Base-by-base conservation (phyloP, 2,797 vertebrate species). In the Cottoperca gobio region DNA sequence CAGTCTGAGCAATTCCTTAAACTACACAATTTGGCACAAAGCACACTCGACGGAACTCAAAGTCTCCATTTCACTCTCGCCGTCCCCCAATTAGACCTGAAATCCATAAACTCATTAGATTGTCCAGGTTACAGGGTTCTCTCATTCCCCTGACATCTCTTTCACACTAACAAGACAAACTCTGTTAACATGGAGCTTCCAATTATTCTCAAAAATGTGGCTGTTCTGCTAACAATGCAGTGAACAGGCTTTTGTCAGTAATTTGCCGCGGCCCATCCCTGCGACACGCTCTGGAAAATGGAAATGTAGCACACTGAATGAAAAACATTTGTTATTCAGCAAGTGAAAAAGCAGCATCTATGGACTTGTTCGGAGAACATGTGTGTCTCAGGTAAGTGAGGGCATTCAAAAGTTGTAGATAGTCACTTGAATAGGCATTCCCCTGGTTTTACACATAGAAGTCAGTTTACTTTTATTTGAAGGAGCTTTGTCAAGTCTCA, bases 101-200 rank as follows among this genome's bases (percentile, higher is more conserved):
- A 88, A 91, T 92, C 87, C 85, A 92, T 60, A 76, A 88, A 79
- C 91, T 93, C 90, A 93, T 93, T 93, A 93, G 81, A 72, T 84
- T 11, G 53, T 67, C 79, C 84, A 86, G 88, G 84, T 90, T 86
- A 77, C 57, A 73, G 59, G 64, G 76, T 72, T 73, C 67, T 79
- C 74, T 70, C 68, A 21, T 65, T 78, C 84, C 79, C 73, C 71
- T 77, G 85, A 86, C 78, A 26, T 84, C 43, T 78, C 79, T 70
- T 73, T 85, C 83, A 65, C 78, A 69, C 83, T 93, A 93, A 93
- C 72, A 87, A 93, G 87, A 87, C 88, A 79, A 86, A 86, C 81
- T 76, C 69, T 58, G 86, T 93, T 92, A 88, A 88, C 81, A 72
- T 35, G 72, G 78, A 57, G 58, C 71, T 84, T 86, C 87, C 89